phyloP scores from a whole-genome alignment of 2,888 invertebrate genomes.

The Psococerastis gibbosa region DNA sequence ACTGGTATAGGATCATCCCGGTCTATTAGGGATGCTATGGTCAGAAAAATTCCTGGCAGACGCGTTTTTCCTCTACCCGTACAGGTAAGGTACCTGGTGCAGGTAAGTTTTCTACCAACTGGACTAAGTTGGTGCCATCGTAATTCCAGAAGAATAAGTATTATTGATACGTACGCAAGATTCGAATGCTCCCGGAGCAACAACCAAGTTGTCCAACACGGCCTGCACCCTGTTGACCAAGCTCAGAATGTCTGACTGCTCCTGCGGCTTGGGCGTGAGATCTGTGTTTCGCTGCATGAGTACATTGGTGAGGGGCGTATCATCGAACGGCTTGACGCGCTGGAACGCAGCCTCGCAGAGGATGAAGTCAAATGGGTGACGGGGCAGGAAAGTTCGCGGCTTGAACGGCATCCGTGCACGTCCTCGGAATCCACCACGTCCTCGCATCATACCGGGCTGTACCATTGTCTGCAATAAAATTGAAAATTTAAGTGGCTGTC shows the following conservation, averaged over 20 bases:
- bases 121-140: too few species aligned
- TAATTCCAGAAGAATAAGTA: too few species aligned
- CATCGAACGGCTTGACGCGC: conserved; percentile 65
- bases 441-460: conserved; percentile 37
- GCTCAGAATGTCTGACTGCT: conserved; percentile 82
- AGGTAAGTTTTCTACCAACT: too few species aligned
- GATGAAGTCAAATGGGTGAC: conserved; percentile 74
- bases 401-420: conserved; percentile 29
- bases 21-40: too few species aligned
- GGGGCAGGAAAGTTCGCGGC: conserved; percentile 41
- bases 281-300: conserved; percentile 82
- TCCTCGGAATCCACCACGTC: conserved; percentile 42
- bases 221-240: conserved; percentile 90
- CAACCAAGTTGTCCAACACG: conserved; percentile 82
- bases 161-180: conserved; percentile 75
- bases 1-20: too few species aligned
- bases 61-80: too few species aligned
- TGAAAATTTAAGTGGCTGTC: too few species aligned
- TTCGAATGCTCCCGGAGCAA: conserved; percentile 83
- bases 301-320: conserved; percentile 67
- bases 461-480: too few species aligned
- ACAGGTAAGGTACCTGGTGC: too few species aligned
- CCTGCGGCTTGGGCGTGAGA: conserved; percentile 73
- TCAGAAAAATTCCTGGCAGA: too few species aligned
- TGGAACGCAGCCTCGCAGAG: conserved; percentile 81